phyloP scores from a whole-genome alignment of 2,113 vertebrate species.

The Alouatta palliata region DNA sequence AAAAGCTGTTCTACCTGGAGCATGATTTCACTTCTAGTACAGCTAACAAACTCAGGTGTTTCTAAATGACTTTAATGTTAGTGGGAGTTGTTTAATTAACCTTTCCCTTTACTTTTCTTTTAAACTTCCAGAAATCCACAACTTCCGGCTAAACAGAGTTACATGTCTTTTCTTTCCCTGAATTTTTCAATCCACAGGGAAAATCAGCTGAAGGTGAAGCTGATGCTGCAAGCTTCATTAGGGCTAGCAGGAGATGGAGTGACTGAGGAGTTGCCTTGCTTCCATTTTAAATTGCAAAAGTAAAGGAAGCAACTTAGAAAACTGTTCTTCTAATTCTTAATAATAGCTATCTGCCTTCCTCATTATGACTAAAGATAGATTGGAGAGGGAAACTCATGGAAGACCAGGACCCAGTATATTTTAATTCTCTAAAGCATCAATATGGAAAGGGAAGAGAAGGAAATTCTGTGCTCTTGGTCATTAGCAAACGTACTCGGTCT shows the following conservation, averaged over 20 bases:
- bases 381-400: neutral
- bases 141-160: neutral
- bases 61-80: neutral
- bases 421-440: neutral
- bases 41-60: constrained; percentile 15
- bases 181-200: neutral
- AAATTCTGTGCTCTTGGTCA: neutral
- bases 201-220: neutral
- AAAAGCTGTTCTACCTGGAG: constrained; percentile 3
- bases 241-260: neutral
- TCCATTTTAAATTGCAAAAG: constrained; percentile 5
- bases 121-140: neutral
- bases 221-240: neutral
- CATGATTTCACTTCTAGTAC: neutral
- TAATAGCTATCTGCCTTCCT: neutral
- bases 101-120: neutral
- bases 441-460: neutral
- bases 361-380: constrained; percentile 4
- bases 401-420: neutral
- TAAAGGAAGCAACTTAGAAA: constrained; percentile 31
- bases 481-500: neutral
- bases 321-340: constrained; percentile 44
- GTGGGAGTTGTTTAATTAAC: neutral
- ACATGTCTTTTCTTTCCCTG: neutral
- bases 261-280: neutral